Base-by-base conservation (phyloP, 2,113 vertebrate genomes). In the Ictalurus punctatus region DNA sequence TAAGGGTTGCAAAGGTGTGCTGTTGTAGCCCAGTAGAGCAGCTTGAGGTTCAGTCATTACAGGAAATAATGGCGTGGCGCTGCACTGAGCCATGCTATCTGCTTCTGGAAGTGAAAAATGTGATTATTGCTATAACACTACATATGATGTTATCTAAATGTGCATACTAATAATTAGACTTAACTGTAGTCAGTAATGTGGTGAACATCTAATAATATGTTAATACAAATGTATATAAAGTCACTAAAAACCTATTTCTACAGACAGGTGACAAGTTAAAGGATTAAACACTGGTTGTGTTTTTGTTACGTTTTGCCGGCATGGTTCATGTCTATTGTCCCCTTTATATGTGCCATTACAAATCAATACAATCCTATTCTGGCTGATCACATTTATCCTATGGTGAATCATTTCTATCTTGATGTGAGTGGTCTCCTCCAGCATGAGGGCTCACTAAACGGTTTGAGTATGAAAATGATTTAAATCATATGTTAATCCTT, bases 51-150 rank as follows among this genome's bases (percentile, higher is more conserved):
- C 13, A n/a, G 25, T 61, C 52, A 81, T 58, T 30, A 81, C 27
- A 81, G 52, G 2, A 81, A 81, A 30, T 30, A 16, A 17, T 52
- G 12, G 25, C 34, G 16, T 63, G 25, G 73, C 61, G 71, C 37
- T 61, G 71, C n/a, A 81, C 17, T 87, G 76, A 81, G 86, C 86
- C 40, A 63, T 34, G 58, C 23, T 88, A 37, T 73, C 82, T 25
- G 21, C 71, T 40, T 71, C 40, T 76, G 27, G 12, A 69, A 63
- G 59, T 79, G 34, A 79, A 78, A 61, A 16, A 27, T 54, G 23
- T 40, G 13, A 84, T n/a, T 76, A 56, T 58, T 73, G 80, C 27
- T 79, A n/a, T 48, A 79, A 89, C 88, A 56, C 78, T 79, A 79
- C 21, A 69, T 14, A 85, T 69, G 25, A 56, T 56, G 56, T 34